These are phyloP conservation scores for Drosophila auraria DNA, from an alignment of 1,140 invertebrate genomes.

Conservation along the genomic window DNA sequence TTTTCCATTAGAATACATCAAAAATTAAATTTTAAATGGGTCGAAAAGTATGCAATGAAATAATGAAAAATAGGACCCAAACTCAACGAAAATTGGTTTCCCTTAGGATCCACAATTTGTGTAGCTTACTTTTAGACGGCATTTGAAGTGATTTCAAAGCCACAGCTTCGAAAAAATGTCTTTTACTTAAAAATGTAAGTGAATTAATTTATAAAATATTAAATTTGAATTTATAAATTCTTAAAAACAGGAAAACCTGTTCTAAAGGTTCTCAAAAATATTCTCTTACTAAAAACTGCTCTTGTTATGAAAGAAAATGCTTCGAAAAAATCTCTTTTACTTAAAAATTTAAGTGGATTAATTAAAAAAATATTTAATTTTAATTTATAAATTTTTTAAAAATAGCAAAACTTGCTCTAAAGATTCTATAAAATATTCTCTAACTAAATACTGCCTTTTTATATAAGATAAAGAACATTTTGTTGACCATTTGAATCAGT, in stretches of 20 bases:
- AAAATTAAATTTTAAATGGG: not conserved
- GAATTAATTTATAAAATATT: not conserved
- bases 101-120: too few relatives aligned
- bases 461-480: not conserved
- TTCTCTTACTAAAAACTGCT: not conserved
- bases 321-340: not conserved
- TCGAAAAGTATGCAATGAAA: not conserved
- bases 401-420: not conserved
- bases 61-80: too few relatives aligned
- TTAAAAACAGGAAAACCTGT: not conserved
- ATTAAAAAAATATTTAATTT: not conserved
- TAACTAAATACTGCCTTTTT: not conserved
- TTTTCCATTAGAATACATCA: not conserved
- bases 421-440: not conserved
- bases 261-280: not conserved
- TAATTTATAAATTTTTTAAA: not conserved
- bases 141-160: too few relatives aligned
- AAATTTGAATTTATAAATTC: not conserved
- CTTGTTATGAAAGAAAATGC: not conserved
- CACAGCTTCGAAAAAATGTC: not conserved
- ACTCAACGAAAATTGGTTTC: too few relatives aligned
- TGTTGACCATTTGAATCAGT: slow-evolving; percentile 22
- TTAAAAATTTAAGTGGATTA: not conserved
- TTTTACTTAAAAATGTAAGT: not conserved
- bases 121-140: too few relatives aligned